Evolutionary conservation across 2,888 invertebrate species (phyloP).

Genomic region (Eristalis arbustorum): DNA sequence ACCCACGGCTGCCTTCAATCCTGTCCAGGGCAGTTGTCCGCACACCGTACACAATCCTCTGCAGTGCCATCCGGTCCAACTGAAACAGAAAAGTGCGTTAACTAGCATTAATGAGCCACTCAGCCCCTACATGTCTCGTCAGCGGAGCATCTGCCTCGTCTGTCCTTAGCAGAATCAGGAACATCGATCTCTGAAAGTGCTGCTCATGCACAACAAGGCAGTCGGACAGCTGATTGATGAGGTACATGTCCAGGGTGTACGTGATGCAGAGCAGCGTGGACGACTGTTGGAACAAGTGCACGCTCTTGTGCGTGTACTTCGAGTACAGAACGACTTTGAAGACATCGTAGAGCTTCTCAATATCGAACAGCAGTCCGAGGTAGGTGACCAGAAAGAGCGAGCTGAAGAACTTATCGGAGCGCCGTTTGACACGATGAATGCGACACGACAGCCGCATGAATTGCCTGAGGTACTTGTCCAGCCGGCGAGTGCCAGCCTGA

Average conservation of each 20-base stretch:
- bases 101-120: background rate
- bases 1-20: background rate
- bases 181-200: background rate
- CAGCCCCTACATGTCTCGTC: background rate
- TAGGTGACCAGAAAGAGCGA: background rate
- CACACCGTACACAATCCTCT: background rate
- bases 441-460: background rate
- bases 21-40: background rate
- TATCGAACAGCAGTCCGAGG: background rate
- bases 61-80: background rate
- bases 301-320: background rate
- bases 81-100: background rate
- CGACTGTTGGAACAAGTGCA: background rate
- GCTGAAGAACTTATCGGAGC: background rate
- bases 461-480: background rate
- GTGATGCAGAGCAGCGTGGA: background rate
- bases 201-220: background rate
- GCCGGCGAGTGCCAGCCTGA: background rate
- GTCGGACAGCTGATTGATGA: background rate
- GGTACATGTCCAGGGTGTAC: background rate
- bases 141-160: too few species aligned
- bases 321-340: background rate
- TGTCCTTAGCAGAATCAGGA: background rate
- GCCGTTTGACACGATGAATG: background rate
- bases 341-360: background rate